A percentile compares a stretch with the other conserved stretches of the same genome.
Conservation (phyloP, 2,113 vertebrate species). For the Lepisosteus oculatus region DNA sequence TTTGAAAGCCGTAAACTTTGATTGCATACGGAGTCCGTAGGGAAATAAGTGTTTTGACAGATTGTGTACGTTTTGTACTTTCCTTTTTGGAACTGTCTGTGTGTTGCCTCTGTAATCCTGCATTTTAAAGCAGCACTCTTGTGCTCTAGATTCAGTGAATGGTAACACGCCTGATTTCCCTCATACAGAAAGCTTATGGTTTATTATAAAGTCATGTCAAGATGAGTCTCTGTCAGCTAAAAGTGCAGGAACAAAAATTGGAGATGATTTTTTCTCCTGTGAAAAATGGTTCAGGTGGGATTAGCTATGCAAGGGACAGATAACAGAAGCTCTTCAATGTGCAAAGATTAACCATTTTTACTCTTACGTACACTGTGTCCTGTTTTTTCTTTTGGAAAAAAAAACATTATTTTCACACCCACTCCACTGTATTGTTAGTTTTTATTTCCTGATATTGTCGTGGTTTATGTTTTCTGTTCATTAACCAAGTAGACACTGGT, state of each 20-base stretch:
- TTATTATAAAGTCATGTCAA: neutral
- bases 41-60: conserved; percentile 23
- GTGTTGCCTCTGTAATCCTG: conserved; percentile 39
- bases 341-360: neutral
- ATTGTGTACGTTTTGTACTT: conserved; percentile 33
- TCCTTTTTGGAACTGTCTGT: conserved; percentile 32
- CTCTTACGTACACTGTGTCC: neutral
- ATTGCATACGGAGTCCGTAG: conserved; percentile 12
- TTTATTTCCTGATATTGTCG: neutral
- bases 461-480: neutral
- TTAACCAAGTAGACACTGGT: neutral
- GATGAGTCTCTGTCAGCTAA: neutral
- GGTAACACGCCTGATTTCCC: neutral
- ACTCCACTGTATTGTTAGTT: neutral
- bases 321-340: neutral
- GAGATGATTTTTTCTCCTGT: neutral
- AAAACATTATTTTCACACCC: neutral
- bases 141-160: conserved; percentile 26
- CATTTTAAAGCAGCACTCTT: conserved; percentile 38
- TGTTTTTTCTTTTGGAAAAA: neutral
- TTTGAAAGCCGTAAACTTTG: neutral
- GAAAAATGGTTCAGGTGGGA: no score
- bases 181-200: neutral
- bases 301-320: neutral
- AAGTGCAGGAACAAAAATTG: neutral